Evolutionary conservation across 2,797 vertebrate genomes (phyloP).

Genomic region (Anguilla obscura): DNA sequence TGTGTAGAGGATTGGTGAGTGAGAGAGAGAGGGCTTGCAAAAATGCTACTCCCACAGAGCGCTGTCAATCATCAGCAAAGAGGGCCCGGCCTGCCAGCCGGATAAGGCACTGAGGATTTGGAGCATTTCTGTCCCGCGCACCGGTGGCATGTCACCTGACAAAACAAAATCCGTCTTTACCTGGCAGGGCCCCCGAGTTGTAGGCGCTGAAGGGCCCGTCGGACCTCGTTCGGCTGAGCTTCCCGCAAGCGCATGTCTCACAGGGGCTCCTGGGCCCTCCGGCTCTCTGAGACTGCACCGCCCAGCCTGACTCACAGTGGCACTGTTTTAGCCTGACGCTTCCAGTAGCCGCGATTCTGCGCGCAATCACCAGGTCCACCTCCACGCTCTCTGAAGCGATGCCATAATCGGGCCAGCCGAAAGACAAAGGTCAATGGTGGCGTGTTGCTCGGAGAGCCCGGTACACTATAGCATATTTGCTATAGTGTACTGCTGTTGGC

Average conservation of each 20-base stretch:
- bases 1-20: constrained; percentile 13
- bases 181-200: background rate
- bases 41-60: constrained; percentile 34
- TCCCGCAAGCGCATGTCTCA: background rate
- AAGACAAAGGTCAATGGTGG: background rate
- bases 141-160: background rate
- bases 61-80: constrained; percentile 36
- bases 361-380: background rate
- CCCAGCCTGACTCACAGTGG: background rate
- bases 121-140: background rate
- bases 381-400: background rate
- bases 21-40: constrained; percentile 41
- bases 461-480: background rate
- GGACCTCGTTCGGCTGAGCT: background rate
- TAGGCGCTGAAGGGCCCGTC: background rate
- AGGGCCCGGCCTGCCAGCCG: constrained; percentile 40
- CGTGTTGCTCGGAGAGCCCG: background rate
- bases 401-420: background rate
- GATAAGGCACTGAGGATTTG: constrained; percentile 16
- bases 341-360: background rate
- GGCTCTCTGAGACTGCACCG: background rate
- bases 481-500: background rate
- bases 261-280: background rate
- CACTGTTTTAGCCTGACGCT: background rate
- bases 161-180: background rate